Percentiles rank a stretch among this genome's conserved stretches.
These are phyloP conservation scores for Acrossocheilus wenchowensis DNA, from an alignment of 2,797 vertebrate genomes.

Conservation along the genomic window DNA sequence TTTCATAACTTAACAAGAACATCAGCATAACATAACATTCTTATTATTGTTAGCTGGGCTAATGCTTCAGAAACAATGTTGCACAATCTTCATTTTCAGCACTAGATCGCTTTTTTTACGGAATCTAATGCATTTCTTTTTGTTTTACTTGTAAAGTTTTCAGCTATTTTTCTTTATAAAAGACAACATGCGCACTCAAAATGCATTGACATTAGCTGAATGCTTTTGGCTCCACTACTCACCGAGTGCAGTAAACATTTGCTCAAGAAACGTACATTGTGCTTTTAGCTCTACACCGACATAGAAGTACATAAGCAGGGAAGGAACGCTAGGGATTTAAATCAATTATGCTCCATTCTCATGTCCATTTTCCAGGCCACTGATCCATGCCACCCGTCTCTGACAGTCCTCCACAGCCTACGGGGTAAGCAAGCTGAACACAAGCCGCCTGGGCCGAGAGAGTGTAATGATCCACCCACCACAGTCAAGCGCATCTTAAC, in stretches of 20 bases:
- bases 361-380: constrained; percentile 58
- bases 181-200: background rate
- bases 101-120: background rate
- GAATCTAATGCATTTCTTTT: background rate
- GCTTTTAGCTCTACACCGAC: background rate
- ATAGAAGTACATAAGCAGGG: constrained; percentile 37
- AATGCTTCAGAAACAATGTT: background rate
- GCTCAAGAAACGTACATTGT: constrained; percentile 4
- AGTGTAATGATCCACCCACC: constrained; percentile 17
- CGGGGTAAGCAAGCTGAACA: constrained; percentile 14
- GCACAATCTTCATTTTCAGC: background rate
- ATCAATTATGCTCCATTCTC: constrained; percentile 51
- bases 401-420: constrained; percentile 41
- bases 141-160: background rate
- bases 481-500: constrained; percentile 21
- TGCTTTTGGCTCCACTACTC: background rate
- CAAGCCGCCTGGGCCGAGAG: constrained; percentile 17
- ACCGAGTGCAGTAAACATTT: background rate
- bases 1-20: background rate
- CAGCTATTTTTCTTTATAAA: background rate
- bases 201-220: background rate
- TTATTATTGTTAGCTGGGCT: background rate
- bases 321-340: constrained; percentile 31
- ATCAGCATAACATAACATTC: background rate
- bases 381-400: constrained; percentile 49